A percentile compares a stretch with the other conserved stretches of the same genome.
Conservation (phyloP, 2,113 vertebrate genomes). For the Chloropsis hardwickii region DNA sequence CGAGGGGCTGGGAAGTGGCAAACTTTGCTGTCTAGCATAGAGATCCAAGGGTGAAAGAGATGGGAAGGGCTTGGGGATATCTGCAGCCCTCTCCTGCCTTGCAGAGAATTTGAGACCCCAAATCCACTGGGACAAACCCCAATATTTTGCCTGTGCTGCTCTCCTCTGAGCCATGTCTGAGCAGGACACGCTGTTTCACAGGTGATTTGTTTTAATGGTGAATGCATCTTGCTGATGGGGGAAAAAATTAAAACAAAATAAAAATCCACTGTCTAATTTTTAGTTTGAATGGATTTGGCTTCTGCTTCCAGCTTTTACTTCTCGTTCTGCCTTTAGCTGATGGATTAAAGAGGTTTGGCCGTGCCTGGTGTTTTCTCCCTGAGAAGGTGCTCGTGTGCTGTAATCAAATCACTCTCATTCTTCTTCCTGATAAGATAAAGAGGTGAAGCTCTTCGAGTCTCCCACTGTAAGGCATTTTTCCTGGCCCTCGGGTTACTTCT, state of each 20-base stretch:
- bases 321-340: neutral
- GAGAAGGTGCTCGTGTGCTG: neutral
- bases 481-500: neutral
- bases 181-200: rapidly evolving
- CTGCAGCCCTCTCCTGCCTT: neutral
- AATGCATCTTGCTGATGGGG: neutral
- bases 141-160: neutral
- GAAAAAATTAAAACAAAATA: neutral
- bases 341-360: constrained; percentile 12
- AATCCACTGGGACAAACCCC: rapidly evolving
- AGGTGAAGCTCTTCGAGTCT: neutral
- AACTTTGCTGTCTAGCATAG: neutral
- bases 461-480: neutral
- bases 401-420: constrained; percentile 44
- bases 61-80: neutral
- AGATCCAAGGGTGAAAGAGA: neutral
- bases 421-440: constrained; percentile 50
- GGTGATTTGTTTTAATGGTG: neutral
- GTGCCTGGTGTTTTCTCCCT: neutral
- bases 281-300: neutral
- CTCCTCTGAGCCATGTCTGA: rapidly evolving
- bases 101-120: neutral
- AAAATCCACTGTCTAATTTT: neutral
- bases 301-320: neutral
- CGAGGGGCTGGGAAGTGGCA: constrained; percentile 37